A percentile compares a stretch with the other conserved stretches of the same genome.
phyloP scores from a whole-genome alignment of 2,113 vertebrate genomes.

The Scomber colias region DNA sequence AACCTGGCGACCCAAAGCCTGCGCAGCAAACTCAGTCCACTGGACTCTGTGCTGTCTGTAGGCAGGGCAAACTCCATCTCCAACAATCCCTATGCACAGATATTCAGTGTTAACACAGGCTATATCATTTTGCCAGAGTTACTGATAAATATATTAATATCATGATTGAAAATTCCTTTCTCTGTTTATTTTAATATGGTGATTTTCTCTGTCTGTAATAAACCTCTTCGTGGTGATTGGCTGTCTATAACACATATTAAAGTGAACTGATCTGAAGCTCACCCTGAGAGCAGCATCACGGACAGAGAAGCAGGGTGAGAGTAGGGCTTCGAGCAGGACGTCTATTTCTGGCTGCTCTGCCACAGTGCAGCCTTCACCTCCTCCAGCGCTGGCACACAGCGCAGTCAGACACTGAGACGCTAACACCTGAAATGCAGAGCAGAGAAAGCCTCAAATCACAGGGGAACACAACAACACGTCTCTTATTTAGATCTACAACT shows the following conservation, averaged over 20 bases:
- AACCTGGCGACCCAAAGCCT: conserved; percentile 96
- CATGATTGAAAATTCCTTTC: neutral
- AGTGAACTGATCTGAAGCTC: conserved; percentile 65
- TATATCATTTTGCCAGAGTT: neutral
- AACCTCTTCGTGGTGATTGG: neutral
- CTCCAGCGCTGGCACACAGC: conserved; percentile 92
- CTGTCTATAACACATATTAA: too few relatives aligned
- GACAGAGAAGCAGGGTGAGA: conserved; percentile 92
- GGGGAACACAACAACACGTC: too few relatives aligned
- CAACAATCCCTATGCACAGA: conserved; percentile 89
- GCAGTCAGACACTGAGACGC: conserved; percentile 91
- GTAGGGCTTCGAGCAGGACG: conserved; percentile 91
- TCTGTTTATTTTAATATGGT: neutral
- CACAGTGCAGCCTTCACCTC: conserved; percentile 90
- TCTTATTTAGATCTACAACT: too few relatives aligned
- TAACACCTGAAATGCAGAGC: conserved; percentile 86
- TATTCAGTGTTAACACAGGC: neutral
- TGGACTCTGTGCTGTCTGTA: conserved; percentile 90
- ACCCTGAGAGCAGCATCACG: conserved; percentile 95
- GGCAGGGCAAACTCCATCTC: conserved; percentile 95
- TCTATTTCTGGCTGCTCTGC: conserved; percentile 95
- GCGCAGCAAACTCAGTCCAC: conserved; percentile 90
- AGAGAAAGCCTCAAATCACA: conserved; percentile 3
- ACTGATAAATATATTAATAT: neutral
- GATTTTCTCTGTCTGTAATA: neutral